Percentiles rank a stretch among this genome's conserved stretches.
phyloP scores from a whole-genome alignment of 2,888 invertebrate species.

The Kuschelorhynchus macadamiae region DNA sequence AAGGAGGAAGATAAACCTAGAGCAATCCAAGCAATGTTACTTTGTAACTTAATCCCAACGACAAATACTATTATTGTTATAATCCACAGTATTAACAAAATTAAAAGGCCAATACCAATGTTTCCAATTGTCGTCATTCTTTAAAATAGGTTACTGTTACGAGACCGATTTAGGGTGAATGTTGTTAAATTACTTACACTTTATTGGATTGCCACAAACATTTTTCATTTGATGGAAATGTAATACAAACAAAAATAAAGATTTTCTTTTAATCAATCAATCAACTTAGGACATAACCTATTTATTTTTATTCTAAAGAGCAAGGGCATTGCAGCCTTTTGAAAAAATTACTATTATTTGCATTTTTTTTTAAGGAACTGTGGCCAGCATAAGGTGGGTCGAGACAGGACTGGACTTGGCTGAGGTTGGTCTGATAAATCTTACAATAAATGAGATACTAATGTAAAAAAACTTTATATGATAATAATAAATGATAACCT shows the following conservation, averaged over 20 bases:
- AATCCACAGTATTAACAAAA: slow-evolving; percentile 77
- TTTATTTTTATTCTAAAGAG: no score
- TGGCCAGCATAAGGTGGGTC: no score
- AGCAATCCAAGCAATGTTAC: slow-evolving; percentile 75
- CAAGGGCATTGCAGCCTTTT: no score
- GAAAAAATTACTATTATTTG: no score
- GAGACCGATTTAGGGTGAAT: not conserved
- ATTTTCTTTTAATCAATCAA: not conserved
- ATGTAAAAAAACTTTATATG: no score
- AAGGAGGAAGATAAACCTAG: slow-evolving; percentile 72
- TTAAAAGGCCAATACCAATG: slow-evolving; percentile 78
- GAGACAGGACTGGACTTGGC: no score
- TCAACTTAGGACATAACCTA: not conserved
- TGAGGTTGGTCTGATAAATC: no score
- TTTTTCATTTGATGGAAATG: not conserved
- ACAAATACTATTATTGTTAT: slow-evolving; percentile 75
- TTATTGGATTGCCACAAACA: slow-evolving; percentile 17
- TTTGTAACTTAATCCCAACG: slow-evolving; percentile 76
- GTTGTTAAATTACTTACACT: slow-evolving; percentile 9
- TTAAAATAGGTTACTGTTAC: slow-evolving; percentile 46
- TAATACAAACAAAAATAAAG: slow-evolving; percentile 3
- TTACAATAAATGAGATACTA: no score
- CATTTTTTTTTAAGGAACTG: no score
- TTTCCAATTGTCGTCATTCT: slow-evolving; percentile 62
- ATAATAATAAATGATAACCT: no score